Base-by-base conservation (phyloP, 1,140 invertebrate species). In the Pentalonia nigronervosa region DNA sequence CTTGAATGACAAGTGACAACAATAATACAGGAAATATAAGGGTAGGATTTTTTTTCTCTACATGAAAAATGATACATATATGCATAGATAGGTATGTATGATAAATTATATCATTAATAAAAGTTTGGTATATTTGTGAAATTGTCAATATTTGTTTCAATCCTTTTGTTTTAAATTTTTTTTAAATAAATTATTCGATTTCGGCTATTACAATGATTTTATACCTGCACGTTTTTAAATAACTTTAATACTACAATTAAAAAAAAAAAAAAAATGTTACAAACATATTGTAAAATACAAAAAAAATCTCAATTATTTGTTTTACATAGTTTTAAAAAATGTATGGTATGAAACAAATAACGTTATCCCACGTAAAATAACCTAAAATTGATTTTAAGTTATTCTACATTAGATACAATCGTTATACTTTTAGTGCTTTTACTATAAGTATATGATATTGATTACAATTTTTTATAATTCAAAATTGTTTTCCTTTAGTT, bases 21-120 rank as follows among this genome's bases (percentile, higher is more conserved):
- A 76, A 76, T n/a, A 76, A 76, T n/a, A 76, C 60, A 76, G 60
- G 60, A 76, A 76, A 76, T 34, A 76, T 76, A 76, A 76, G n/a
- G n/a, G 60, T 76, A n/a, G 60, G 60, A 76, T 76, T 76, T 76
- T 76, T 76, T 67, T 67, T 14, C 14, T n/a, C 30, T n/a, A 2
- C n/a, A 76, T n/a, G 60, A 76, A n/a, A 76, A n/a, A 76, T 20
- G 60, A 76, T 76, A n/a, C 30, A 1, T n/a, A n/a, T 76, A 41
- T 41, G 14, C 41, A 41, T 4, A 41, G 2, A 4, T 41, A 41
- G 41, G 6, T n/a, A n/a, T 76, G 14, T 76, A 76, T 34, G n/a
- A n/a, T 76, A 76, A 76, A 76, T n/a, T n/a, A 30, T 76, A n/a
- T 76, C 60, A 76, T 76, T 76, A 76, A 76, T 76, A 76, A 76